phyloP scores from a whole-genome alignment of 2,888 invertebrate genomes.

The Cylindroiulus punctatus region DNA sequence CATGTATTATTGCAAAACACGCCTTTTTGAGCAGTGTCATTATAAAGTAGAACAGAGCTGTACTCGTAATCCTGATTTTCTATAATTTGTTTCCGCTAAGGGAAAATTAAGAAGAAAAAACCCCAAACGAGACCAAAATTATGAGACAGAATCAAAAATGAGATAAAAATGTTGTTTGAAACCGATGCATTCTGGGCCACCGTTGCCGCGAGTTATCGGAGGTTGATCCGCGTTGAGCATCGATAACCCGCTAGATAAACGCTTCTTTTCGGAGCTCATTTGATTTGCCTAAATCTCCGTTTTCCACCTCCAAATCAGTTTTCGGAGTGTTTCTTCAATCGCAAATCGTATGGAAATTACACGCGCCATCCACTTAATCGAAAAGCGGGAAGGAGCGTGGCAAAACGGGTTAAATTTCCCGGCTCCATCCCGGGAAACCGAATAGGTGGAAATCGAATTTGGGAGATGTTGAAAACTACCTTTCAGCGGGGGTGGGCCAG shows the following conservation, averaged over 20 bases:
- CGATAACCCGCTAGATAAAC: not conserved
- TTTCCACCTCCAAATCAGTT: slow-evolving; percentile 2
- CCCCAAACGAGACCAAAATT: too few relatives aligned
- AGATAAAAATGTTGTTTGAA: too few relatives aligned
- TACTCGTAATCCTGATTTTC: too few relatives aligned
- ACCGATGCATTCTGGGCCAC: too few relatives aligned
- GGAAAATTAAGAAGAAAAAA: too few relatives aligned
- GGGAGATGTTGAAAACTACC: not conserved
- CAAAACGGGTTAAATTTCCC: slow-evolving; percentile 11
- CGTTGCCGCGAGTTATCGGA: too few relatives aligned
- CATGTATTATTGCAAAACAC: too few relatives aligned
- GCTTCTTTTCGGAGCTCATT: not conserved
- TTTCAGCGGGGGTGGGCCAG: not conserved
- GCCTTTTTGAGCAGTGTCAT: too few relatives aligned
- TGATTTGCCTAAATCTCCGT: not conserved
- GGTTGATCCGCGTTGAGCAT: not conserved
- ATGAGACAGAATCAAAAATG: too few relatives aligned
- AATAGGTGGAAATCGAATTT: slow-evolving; percentile 18
- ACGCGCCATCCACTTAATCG: slow-evolving; percentile 23
- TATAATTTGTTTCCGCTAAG: too few relatives aligned
- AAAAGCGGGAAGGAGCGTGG: not conserved
- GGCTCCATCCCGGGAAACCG: not conserved
- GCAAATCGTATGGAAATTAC: slow-evolving; percentile 32
- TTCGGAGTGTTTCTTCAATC: not conserved
- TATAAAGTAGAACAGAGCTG: too few relatives aligned